A percentile compares a stretch with the other conserved stretches of the same genome.
Evolutionary conservation across 2,113 vertebrate species (phyloP).

Genomic region (Eretmodus cyanostictus): DNA sequence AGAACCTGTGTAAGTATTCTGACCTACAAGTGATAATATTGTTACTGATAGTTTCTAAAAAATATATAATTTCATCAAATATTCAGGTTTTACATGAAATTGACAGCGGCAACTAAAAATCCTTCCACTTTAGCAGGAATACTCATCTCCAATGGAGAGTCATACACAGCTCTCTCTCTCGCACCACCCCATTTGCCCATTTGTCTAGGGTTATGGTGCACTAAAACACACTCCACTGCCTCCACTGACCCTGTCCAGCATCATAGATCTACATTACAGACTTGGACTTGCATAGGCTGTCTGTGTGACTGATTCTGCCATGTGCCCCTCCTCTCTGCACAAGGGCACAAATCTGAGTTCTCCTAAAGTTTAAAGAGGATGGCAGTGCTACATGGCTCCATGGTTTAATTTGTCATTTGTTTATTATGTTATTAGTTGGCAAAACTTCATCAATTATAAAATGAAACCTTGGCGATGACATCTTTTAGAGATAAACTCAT

Average conservation of each 20-base stretch:
- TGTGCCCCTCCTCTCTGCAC: background rate
- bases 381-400: background rate
- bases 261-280: conserved; percentile 55
- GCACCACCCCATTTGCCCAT: conserved; percentile 9
- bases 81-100: background rate
- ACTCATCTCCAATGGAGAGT: background rate
- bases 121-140: background rate
- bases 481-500: background rate
- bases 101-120: background rate
- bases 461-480: background rate
- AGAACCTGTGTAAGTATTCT: background rate
- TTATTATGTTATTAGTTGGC: background rate
- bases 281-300: conserved; percentile 24
- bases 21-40: background rate
- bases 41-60: background rate
- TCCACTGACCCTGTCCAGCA: conserved; percentile 52
- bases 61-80: background rate
- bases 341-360: conserved; percentile 38
- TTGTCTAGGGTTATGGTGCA: conserved; percentile 46
- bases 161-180: background rate
- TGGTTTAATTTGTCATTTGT: background rate
- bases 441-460: background rate
- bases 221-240: conserved; percentile 53
- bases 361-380: background rate
- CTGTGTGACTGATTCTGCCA: conserved; percentile 43